A percentile compares a stretch with the other conserved stretches of the same genome.
These are phyloP conservation scores for Chlorops oryzae DNA, from an alignment of 1,140 invertebrate species.

Conservation along the genomic window DNA sequence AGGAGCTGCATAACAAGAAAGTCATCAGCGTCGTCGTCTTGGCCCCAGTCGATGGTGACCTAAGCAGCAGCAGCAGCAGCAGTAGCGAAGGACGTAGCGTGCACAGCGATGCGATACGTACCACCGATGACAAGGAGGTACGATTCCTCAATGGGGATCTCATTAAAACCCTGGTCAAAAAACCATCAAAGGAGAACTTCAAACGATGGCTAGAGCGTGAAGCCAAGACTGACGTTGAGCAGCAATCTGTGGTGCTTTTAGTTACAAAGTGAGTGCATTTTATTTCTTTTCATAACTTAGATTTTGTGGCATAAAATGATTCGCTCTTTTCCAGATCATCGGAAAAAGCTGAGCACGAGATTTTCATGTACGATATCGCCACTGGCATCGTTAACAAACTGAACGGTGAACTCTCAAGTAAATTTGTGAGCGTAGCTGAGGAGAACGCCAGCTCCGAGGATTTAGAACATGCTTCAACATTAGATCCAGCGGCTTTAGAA, in stretches of 20 bases:
- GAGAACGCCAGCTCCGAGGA: constrained; percentile 68
- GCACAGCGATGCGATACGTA: constrained; percentile 47
- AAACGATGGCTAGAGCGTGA: constrained; percentile 72
- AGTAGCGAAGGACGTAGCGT: constrained; percentile 37
- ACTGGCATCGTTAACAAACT: constrained; percentile 62
- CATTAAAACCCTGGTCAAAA: constrained; percentile 67
- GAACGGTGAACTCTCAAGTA: constrained; percentile 66
- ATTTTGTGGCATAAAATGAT: too few species aligned
- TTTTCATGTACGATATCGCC: constrained; percentile 76
- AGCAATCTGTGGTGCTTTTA: constrained; percentile 71
- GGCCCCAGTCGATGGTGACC: constrained; percentile 60
- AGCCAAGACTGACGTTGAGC: constrained; percentile 60
- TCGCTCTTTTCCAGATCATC: constrained; percentile 19
- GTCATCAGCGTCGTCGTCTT: constrained; percentile 76
- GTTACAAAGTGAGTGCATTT: constrained; percentile 64
- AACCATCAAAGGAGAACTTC: constrained; percentile 69
- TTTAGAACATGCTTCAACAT: constrained; percentile 55
- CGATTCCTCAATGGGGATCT: constrained; percentile 62
- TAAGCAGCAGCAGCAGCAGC: constrained; percentile 43
- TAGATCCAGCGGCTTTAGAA: constrained; percentile 52
- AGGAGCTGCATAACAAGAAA: constrained; percentile 63
- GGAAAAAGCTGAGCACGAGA: constrained; percentile 60
- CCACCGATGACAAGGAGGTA: constrained; percentile 53
- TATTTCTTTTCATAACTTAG: not conserved
- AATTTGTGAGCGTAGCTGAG: constrained; percentile 76